Evolutionary conservation across 2,888 invertebrate genomes (phyloP), one percentile per base, ranked within the genome.

Genomic region (Pheosia tremula): DNA sequence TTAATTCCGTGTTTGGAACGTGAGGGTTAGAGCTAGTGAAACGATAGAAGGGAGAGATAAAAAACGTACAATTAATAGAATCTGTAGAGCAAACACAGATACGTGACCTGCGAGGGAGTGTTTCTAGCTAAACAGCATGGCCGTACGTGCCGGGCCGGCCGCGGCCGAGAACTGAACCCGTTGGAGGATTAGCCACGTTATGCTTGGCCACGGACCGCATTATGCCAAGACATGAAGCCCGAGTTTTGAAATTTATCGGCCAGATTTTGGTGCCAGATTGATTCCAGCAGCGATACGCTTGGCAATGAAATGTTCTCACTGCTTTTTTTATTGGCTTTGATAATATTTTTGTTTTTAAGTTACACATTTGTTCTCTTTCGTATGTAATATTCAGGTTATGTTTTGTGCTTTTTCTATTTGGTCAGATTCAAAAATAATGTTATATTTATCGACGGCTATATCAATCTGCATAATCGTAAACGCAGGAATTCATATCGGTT

Each of bases 101-200:
- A 81, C 81, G 81, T 82, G 82, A 74, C 75, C 64, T 59, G 49
- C 68, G 65, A 76, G 70, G 71, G 67, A 67, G 63, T 65, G 61
- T 65, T 69, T 72, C 67, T 69, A 72, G 74, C 74, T 80, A 78
- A 77, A 74, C 69, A 71, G 67, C 63, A 63, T 53, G 39, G 10
- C 11, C 59, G 79, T 80, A 86, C 85, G 85, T 82, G 81, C 76
- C 69, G 61, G 58, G 38, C 49, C 54, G 62, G 49, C 54, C 57
- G 39, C 64, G 63, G 53, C 76, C 62, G 74, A 64, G 79, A 76
- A 71, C 77, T 80, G 77, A 80, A 79, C 77, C 76, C 63, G 69
- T 57, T 64, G 69, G 64, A 63, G 83, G 87, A 85, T 86, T 85
- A 84, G 73, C 63, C 63, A 68, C 75, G 77, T 82, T 83, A 86